Evolutionary conservation across 2,888 invertebrate species (phyloP), one percentile per base, ranked within the genome.

Genomic region (Xanthorhoe spadicearia): DNA sequence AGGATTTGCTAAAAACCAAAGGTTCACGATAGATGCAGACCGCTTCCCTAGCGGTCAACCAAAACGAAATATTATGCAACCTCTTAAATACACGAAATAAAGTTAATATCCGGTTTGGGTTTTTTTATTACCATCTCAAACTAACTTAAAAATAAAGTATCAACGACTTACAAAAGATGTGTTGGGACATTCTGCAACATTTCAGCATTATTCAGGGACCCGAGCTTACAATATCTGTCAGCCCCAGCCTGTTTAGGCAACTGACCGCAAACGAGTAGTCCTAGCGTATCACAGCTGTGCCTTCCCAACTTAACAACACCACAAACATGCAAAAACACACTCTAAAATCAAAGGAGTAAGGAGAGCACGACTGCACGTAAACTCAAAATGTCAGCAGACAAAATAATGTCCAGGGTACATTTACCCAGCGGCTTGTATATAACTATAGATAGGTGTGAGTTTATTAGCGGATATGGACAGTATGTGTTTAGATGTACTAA

Each of bases 191-290:
- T 43, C 3, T 35, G 55, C 48, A 71, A 66, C 66, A 69, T 70
- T 69, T 71, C 69, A 63, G 56, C 72, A 72, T 71, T 66, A 71
- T 68, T 72, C 70, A 66, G 70, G 61, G 57, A 51, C 51, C 64
- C 63, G 71, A 77, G 77, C 82, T 79, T 80, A 78, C 83, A 80
- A 73, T 72, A 77, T 72, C 74, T 75, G 82, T 77, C 77, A 77
- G 74, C 75, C 76, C 72, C 81, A 82, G 77, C 79, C 81, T 85
- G 85, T 87, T 87, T 86, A 86, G 86, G 80, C 82, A 75, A 78
- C 73, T 76, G 73, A 86, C 88, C 89, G 76, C 88, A 87, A 87
- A 86, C 81, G 82, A 79, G 82, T 83, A 80, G 82, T 80, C 83
- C 85, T 81, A 83, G 81, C 77, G 76, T 77, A 79, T 81, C 81